Evolutionary conservation across 2,888 invertebrate genomes (phyloP).

Genomic region (Autographa pulchrina): DNA sequence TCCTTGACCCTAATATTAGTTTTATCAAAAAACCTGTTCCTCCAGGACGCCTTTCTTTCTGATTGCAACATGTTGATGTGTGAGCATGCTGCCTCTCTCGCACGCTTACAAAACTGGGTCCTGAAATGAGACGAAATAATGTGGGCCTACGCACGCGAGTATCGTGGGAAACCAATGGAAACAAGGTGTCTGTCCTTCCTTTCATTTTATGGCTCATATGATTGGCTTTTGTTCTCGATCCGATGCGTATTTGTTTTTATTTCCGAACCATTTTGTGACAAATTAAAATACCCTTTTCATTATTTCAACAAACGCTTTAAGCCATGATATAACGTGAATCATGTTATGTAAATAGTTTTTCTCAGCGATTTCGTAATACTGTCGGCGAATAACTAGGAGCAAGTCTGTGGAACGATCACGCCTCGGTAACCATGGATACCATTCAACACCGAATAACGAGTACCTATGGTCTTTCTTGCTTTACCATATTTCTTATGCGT

Average conservation of each 20-base stretch:
- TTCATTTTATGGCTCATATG: constrained; percentile 75
- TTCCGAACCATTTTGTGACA: constrained; percentile 25
- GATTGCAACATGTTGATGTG: constrained; percentile 54
- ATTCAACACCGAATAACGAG: constrained; percentile 56
- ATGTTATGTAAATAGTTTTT: constrained; percentile 79
- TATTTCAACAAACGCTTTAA: constrained; percentile 27
- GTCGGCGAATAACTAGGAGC: constrained; percentile 72
- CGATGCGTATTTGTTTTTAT: constrained; percentile 64
- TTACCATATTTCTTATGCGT: constrained; percentile 26
- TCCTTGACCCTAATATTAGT: constrained; percentile 71
- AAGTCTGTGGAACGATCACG: constrained; percentile 81
- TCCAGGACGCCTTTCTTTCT: constrained; percentile 74
- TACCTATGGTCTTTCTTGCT: constrained; percentile 49
- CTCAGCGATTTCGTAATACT: constrained; percentile 78
- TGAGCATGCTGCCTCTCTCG: constrained; percentile 49
- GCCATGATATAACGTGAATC: constrained; percentile 47
- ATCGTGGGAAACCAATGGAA: constrained; percentile 83
- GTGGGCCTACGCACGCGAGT: constrained; percentile 65
- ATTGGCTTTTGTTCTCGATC: constrained; percentile 77
- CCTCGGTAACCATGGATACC: constrained; percentile 74
- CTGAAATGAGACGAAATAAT: constrained; percentile 65
- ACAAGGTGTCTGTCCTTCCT: constrained; percentile 81
- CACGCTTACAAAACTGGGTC: constrained; percentile 39
- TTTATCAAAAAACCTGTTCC: constrained; percentile 69
- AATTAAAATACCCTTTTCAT: constrained; percentile 18